These are phyloP conservation scores for Mirounga angustirostris DNA, from an alignment of 2,113 vertebrate genomes.

Conservation along the genomic window DNA sequence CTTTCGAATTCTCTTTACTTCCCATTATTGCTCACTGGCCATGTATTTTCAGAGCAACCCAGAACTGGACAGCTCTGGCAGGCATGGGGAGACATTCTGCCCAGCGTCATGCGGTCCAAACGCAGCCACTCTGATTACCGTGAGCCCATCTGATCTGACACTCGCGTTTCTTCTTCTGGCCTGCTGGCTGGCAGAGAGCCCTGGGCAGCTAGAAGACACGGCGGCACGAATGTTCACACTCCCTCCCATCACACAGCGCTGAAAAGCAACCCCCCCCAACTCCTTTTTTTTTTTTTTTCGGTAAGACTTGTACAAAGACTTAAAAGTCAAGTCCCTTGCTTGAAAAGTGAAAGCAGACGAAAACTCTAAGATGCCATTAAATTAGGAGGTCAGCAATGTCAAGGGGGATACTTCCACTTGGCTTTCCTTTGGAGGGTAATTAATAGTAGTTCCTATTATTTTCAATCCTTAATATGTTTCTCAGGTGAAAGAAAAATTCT, in stretches of 20 bases:
- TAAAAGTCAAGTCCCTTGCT: neutral
- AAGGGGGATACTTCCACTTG: neutral
- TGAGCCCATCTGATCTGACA: slow-evolving; percentile 79
- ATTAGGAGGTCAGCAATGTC: neutral
- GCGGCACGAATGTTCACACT: neutral
- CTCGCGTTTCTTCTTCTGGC: slow-evolving; percentile 66
- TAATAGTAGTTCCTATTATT: neutral
- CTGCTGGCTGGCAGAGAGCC: slow-evolving; percentile 69
- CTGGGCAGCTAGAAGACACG: slow-evolving; percentile 35
- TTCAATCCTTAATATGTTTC: neutral
- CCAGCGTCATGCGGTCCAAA: slow-evolving; percentile 55
- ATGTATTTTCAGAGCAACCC: neutral
- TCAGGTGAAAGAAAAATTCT: neutral
- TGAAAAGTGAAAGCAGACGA: slow-evolving; percentile 21
- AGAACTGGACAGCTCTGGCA: slow-evolving; percentile 71
- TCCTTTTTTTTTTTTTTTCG: neutral
- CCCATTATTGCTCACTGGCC: neutral
- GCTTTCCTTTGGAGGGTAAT: neutral
- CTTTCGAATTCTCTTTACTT: neutral
- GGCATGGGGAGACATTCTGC: neutral
- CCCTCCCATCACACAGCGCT: neutral
- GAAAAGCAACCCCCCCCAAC: neutral
- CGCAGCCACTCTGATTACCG: slow-evolving; percentile 66
- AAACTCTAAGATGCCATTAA: neutral
- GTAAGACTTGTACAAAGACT: neutral